Percentiles rank a stretch among this genome's conserved stretches.
These are phyloP conservation scores for Leptodactylus fuscus DNA, from an alignment of 2,113 vertebrate species.

Conservation along the genomic window DNA sequence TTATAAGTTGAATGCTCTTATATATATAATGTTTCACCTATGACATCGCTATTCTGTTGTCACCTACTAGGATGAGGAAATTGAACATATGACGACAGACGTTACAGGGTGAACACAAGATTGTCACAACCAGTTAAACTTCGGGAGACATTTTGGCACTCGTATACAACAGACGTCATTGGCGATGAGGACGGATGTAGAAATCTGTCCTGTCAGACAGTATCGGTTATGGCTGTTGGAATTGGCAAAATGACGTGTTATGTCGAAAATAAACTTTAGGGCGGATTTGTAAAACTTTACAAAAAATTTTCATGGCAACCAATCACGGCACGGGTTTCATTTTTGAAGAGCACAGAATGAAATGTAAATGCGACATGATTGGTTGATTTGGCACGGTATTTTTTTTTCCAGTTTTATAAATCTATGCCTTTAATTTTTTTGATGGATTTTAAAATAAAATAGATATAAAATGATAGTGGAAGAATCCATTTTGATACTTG, in stretches of 20 bases:
- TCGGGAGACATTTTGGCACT: slow-evolving; percentile 39
- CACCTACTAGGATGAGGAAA: slow-evolving; percentile 21
- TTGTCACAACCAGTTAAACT: slow-evolving; percentile 46
- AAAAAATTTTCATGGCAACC: no score
- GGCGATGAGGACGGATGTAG: neutral
- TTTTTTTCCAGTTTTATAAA: no score
- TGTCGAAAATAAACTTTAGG: neutral
- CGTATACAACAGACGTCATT: slow-evolving; percentile 23
- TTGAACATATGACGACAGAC: slow-evolving; percentile 14
- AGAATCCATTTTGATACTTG: neutral
- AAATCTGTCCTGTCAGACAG: neutral
- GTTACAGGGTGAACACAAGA: slow-evolving; percentile 35
- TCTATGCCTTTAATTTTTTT: no score
- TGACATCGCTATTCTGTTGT: slow-evolving; percentile 36
- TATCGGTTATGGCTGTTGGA: neutral
- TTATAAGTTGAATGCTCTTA: slow-evolving; percentile 3
- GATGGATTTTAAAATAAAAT: no score
- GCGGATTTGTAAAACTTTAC: no score
- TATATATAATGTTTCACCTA: slow-evolving; percentile 8
- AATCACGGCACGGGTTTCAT: no score
- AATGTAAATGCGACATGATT: no score
- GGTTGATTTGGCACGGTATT: no score
- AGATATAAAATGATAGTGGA: neutral
- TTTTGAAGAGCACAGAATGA: no score
- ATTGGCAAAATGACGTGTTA: neutral